Evolutionary conservation across 2,797 vertebrate species (phyloP).

Genomic region (Etheostoma nigrum): DNA sequence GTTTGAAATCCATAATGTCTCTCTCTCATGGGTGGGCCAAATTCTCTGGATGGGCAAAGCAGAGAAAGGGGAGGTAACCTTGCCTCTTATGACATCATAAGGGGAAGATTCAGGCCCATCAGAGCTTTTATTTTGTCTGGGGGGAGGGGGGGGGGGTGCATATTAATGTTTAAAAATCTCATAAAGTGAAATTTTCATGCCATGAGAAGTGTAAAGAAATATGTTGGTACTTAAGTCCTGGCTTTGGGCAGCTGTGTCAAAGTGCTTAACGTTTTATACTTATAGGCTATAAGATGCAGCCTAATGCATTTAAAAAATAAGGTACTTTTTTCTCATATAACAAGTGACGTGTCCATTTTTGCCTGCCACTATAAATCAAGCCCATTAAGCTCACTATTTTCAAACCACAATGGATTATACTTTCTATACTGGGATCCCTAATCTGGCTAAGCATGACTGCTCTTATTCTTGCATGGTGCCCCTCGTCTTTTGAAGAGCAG

Average conservation of each 20-base stretch:
- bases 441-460: constrained; percentile 78
- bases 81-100: too few species aligned
- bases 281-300: background rate
- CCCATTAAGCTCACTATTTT: constrained; percentile 69
- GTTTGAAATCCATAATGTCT: too few species aligned
- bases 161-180: too few species aligned
- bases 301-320: background rate
- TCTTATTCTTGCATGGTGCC: constrained; percentile 72
- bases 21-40: too few species aligned
- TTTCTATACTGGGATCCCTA: constrained; percentile 66
- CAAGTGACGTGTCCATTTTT: constrained; percentile 50
- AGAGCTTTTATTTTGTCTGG: too few species aligned
- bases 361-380: constrained; percentile 56
- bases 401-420: constrained; percentile 64
- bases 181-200: too few species aligned
- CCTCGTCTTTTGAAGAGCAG: constrained; percentile 68
- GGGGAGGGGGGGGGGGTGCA: too few species aligned
- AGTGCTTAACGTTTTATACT: background rate
- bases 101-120: too few species aligned
- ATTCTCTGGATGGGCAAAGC: too few species aligned
- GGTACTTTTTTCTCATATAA: constrained; percentile 11
- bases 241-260: background rate
- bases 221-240: background rate
- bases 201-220: too few species aligned
- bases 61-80: too few species aligned